Percentiles rank a stretch among this genome's conserved stretches.
phyloP scores from a whole-genome alignment of 2,113 vertebrate species.

The Stomatorhinus ivindoensis region DNA sequence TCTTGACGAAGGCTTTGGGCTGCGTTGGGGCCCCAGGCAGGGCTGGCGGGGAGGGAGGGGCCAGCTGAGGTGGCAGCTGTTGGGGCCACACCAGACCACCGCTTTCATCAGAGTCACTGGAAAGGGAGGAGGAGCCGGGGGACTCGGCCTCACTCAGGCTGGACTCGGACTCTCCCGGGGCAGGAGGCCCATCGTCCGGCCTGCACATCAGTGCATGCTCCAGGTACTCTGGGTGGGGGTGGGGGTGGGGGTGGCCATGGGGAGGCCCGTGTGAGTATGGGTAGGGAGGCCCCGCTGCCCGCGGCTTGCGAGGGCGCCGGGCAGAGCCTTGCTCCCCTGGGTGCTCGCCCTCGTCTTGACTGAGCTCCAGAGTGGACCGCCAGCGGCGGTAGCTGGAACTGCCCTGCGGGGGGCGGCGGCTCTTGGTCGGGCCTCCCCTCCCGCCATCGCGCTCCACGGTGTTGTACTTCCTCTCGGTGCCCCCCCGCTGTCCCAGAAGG shows the following conservation, averaged over 20 bases:
- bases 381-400: constrained; percentile 55
- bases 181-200: constrained; percentile 38
- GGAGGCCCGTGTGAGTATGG: constrained; percentile 30
- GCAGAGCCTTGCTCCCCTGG: constrained; percentile 32
- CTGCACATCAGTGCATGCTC: constrained; percentile 49
- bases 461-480: constrained; percentile 59
- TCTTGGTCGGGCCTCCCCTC: constrained; percentile 41
- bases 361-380: constrained; percentile 74
- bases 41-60: constrained; percentile 40
- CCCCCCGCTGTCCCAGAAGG: constrained; percentile 55
- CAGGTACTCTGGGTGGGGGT: constrained; percentile 36
- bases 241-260: constrained; percentile 38
- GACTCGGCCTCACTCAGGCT: constrained; percentile 68
- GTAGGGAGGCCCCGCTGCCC: constrained; percentile 38
- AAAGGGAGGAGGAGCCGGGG: constrained; percentile 65
- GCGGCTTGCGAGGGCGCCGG: constrained; percentile 44
- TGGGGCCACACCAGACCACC: constrained; percentile 80
- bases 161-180: constrained; percentile 57
- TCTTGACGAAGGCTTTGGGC: constrained; percentile 78
- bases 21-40: constrained; percentile 48
- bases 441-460: constrained; percentile 61
- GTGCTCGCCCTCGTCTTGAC: constrained; percentile 56
- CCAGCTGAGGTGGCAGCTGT: constrained; percentile 63
- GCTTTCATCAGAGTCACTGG: constrained; percentile 75
- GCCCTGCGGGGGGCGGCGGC: constrained; percentile 50